phyloP scores from a whole-genome alignment of 1,140 invertebrate species.

The Asbolus verrucosus region DNA sequence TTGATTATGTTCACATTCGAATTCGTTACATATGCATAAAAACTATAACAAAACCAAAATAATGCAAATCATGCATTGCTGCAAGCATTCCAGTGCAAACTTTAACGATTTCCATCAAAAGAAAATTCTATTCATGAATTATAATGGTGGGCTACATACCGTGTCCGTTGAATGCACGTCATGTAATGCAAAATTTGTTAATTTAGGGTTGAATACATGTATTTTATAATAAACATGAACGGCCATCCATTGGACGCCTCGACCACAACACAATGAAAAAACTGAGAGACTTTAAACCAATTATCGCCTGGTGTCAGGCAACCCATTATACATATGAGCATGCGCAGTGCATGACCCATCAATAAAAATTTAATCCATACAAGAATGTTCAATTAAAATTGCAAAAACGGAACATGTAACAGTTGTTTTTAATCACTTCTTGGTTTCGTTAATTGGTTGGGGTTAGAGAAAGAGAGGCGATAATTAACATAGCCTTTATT shows the following conservation, averaged over 20 bases:
- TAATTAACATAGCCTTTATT: slow-evolving; percentile 50
- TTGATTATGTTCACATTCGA: no score
- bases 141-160: neutral
- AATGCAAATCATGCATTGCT: no score
- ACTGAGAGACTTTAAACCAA: no score
- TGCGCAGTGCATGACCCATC: neutral
- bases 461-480: neutral
- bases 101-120: slow-evolving; percentile 3
- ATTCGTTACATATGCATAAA: no score
- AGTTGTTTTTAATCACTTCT: no score
- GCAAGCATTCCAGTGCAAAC: no score
- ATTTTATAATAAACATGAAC: slow-evolving; percentile 23
- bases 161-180: slow-evolving; percentile 6
- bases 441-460: neutral
- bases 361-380: neutral
- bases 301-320: neutral
- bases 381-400: neutral
- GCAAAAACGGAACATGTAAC: neutral
- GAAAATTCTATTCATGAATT: no score
- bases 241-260: slow-evolving; percentile 3
- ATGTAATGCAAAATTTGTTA: slow-evolving; percentile 8
- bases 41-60: no score
- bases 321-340: neutral
- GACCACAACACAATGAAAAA: slow-evolving; percentile 11
- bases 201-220: slow-evolving; percentile 1